Percentiles rank a stretch among this genome's conserved stretches.
These are phyloP conservation scores for Pammene fasciana DNA, from an alignment of 2,888 invertebrate species.

Conservation along the genomic window DNA sequence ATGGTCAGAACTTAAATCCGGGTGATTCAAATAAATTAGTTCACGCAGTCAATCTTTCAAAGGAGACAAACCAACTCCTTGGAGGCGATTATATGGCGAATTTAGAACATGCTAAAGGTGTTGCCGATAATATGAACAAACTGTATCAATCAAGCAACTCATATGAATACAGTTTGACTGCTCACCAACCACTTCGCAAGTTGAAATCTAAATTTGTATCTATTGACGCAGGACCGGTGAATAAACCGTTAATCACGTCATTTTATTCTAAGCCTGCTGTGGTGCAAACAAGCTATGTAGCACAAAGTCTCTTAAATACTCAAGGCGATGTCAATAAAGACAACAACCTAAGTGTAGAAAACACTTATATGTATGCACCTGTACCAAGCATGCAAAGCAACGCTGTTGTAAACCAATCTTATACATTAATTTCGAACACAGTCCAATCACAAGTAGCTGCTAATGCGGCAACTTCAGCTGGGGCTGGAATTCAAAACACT, in stretches of 20 bases:
- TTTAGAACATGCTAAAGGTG: slow-evolving; percentile 6
- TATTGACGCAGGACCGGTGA: background rate
- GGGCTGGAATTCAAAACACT: background rate
- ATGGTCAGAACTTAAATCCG: background rate
- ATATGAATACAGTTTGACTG: background rate
- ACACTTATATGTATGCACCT: background rate
- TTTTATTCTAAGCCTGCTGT: background rate
- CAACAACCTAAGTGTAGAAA: background rate
- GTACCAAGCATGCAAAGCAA: background rate
- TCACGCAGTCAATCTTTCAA: slow-evolving; percentile 8
- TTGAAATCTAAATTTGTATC: background rate
- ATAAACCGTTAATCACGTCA: background rate
- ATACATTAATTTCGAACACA: background rate
- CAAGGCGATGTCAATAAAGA: background rate
- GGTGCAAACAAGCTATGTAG: background rate
- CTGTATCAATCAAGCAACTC: slow-evolving; percentile 9
- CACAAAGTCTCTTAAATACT: background rate
- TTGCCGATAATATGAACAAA: slow-evolving; percentile 17
- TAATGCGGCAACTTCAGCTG: too few relatives aligned
- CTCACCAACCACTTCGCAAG: background rate
- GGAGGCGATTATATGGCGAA: slow-evolving; percentile 2
- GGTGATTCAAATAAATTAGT: background rate
- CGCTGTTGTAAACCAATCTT: slow-evolving; percentile 1
- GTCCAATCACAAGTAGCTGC: background rate
- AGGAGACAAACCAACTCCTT: background rate